These are phyloP conservation scores for Iguana delicatissima DNA, from an alignment of 2,797 vertebrate species.

Conservation along the genomic window DNA sequence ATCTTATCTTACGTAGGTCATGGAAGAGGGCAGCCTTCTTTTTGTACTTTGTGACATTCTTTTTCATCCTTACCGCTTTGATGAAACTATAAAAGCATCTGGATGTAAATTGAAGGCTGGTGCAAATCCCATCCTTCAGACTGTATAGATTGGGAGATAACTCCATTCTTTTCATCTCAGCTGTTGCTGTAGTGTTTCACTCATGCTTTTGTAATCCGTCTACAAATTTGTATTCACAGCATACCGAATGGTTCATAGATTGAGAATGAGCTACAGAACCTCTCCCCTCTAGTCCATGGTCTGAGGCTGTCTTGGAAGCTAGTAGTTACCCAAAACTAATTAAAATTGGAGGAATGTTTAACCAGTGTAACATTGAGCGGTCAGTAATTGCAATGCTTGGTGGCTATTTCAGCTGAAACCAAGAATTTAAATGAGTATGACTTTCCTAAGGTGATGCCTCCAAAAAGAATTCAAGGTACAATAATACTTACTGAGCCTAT, in stretches of 20 bases:
- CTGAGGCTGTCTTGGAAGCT: slow-evolving; percentile 6
- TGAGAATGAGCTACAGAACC: background rate
- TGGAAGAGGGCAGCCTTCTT: slow-evolving; percentile 6
- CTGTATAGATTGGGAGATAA: slow-evolving; percentile 16
- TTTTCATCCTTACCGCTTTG: slow-evolving; percentile 26
- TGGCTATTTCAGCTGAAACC: background rate
- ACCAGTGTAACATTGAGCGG: background rate
- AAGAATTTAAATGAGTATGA: background rate
- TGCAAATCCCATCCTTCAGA: slow-evolving; percentile 5
- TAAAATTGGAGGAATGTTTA: slow-evolving; percentile 12
- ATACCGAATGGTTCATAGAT: background rate
- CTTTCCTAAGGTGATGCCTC: background rate
- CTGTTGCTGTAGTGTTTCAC: slow-evolving; percentile 12
- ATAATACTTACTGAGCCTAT: background rate
- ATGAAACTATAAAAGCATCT: slow-evolving; percentile 3
- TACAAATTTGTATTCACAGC: slow-evolving; percentile 1
- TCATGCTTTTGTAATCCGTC: background rate
- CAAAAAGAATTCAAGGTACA: background rate
- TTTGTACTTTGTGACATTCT: background rate
- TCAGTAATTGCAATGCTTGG: background rate
- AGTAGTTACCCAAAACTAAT: slow-evolving; percentile 23
- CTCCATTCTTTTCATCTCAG: slow-evolving; percentile 15
- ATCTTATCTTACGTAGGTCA: slow-evolving; percentile 16
- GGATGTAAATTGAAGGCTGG: background rate
- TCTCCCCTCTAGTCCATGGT: background rate